Conservation (phyloP, 2,888 invertebrate species). For the Drosophila rubida region DNA sequence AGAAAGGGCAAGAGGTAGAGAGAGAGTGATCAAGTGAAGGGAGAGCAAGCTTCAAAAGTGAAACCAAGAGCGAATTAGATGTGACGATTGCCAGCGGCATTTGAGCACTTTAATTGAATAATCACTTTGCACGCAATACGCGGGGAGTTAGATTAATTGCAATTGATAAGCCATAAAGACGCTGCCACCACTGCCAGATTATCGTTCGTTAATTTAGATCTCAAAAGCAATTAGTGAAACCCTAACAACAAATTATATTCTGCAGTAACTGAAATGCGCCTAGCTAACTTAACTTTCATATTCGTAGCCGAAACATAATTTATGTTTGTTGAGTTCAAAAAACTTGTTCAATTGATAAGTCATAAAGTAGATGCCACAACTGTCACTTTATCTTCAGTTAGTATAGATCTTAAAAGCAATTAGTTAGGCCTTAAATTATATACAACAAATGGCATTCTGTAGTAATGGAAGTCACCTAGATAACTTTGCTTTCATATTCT, state of each 20-base stretch:
- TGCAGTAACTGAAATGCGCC: too few species aligned
- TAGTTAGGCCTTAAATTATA: too few species aligned
- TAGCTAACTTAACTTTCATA: neutral
- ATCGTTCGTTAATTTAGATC: too few species aligned
- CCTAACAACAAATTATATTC: too few species aligned
- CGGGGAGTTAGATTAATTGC: neutral
- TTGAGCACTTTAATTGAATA: slow-evolving; percentile 2
- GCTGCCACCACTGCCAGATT: too few species aligned
- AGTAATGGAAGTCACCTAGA: too few species aligned
- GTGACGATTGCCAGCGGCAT: neutral
- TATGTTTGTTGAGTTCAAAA: neutral
- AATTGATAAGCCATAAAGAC: neutral
- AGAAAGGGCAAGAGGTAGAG: neutral
- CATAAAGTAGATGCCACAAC: neutral
- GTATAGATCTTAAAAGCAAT: too few species aligned
- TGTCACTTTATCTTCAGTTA: too few species aligned
- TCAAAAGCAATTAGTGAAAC: too few species aligned
- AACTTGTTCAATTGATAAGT: too few species aligned
- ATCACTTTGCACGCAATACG: slow-evolving; percentile 10
- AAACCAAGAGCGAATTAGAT: neutral
- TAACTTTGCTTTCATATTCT: too few species aligned
- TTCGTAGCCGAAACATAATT: neutral
- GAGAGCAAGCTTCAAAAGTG: neutral
- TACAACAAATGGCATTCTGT: too few species aligned
- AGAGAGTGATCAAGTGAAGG: neutral